Evolutionary conservation across 2,113 vertebrate species (phyloP).

Genomic region (Aldabrachelys gigantea): DNA sequence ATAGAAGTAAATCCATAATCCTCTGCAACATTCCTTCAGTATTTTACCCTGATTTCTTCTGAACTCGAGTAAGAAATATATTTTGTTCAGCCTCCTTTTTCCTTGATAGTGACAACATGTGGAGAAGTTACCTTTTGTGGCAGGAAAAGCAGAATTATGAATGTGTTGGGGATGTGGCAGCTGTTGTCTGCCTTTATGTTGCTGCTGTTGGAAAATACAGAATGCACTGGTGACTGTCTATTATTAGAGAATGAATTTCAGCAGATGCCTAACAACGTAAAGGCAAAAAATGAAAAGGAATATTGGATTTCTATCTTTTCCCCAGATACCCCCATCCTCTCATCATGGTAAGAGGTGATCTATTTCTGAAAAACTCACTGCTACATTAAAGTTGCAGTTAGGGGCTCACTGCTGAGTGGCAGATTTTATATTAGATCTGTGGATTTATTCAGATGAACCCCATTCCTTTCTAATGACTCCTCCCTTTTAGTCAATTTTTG

Average conservation of each 20-base stretch:
- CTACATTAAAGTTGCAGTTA: not conserved
- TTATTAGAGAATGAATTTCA: conserved; percentile 17
- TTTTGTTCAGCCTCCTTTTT: not conserved
- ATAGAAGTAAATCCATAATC: not conserved
- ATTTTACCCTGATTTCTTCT: not conserved
- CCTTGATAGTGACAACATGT: not conserved
- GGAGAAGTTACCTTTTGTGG: not conserved
- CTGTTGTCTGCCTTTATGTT: not conserved
- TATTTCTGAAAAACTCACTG: not conserved
- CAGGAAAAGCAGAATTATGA: not conserved
- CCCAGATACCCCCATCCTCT: too few relatives aligned
- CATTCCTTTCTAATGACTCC: not conserved
- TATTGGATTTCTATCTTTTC: not conserved
- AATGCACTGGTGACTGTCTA: not conserved
- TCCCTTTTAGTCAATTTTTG: not conserved
- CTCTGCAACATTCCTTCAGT: not conserved
- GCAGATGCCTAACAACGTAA: not conserved
- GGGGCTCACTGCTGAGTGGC: not conserved
- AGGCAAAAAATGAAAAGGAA: not conserved
- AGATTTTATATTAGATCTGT: not conserved
- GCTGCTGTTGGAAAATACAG: not conserved
- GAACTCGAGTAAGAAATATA: not conserved
- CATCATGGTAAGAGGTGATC: not conserved
- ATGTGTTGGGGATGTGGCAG: rapidly evolving
- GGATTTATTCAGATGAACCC: not conserved